Conservation (phyloP, 1,140 invertebrate species). For the Caligus rogercresseyi region DNA sequence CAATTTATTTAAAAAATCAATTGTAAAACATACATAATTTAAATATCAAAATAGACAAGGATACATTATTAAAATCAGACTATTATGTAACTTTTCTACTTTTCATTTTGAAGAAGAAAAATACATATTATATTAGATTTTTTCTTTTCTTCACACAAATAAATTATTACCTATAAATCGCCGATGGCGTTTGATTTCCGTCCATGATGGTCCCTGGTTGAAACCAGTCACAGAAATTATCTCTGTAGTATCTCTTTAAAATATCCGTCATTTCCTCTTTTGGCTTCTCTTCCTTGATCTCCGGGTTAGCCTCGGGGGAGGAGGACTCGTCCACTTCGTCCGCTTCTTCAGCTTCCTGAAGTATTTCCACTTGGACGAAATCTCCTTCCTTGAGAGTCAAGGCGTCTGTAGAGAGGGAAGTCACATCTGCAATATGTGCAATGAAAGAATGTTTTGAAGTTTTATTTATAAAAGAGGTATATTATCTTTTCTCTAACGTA, state of each 20-base stretch:
- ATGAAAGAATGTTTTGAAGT: too few species aligned
- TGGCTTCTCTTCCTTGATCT: not conserved
- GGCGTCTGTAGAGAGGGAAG: not conserved
- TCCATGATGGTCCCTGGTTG: constrained; percentile 6
- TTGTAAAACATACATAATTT: too few species aligned
- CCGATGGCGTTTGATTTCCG: not conserved
- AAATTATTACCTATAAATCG: constrained; percentile 7
- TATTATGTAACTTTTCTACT: too few species aligned
- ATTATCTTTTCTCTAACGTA: too few species aligned
- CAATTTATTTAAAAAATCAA: too few species aligned
- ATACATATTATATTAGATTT: too few species aligned
- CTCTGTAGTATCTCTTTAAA: constrained; percentile 8
- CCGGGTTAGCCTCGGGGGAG: not conserved
- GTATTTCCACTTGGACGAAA: not conserved
- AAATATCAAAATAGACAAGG: too few species aligned
- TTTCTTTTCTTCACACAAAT: too few species aligned
- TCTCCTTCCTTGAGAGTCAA: not conserved
- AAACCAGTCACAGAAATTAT: constrained; percentile 19
- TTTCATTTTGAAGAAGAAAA: too few species aligned
- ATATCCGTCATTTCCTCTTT: constrained; percentile 1
- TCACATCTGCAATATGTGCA: too few species aligned
- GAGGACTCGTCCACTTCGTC: not conserved
- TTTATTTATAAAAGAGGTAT: too few species aligned
- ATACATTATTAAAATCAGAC: too few species aligned
- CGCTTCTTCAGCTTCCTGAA: not conserved